Conservation (phyloP, 2,888 invertebrate species). For the Agriopis marginaria region DNA sequence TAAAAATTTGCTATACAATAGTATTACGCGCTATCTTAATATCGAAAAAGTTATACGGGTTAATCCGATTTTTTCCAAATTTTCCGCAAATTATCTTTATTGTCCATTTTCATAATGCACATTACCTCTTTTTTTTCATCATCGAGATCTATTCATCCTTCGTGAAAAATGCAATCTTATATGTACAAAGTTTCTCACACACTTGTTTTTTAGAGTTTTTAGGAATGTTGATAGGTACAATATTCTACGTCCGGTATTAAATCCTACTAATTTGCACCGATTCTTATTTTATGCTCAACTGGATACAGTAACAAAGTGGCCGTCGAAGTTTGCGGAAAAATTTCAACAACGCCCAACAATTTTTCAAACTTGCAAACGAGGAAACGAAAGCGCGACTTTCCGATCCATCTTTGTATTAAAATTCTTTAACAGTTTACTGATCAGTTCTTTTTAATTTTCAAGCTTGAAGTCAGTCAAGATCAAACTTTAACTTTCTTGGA, state of each 20-base stretch:
- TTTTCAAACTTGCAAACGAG: slow-evolving; percentile 33
- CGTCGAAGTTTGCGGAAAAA: slow-evolving; percentile 28
- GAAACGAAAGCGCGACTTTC: slow-evolving; percentile 23
- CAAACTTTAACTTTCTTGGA: slow-evolving; percentile 13
- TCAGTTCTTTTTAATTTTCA: slow-evolving; percentile 30
- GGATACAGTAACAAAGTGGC: slow-evolving; percentile 48
- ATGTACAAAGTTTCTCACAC: too few species aligned
- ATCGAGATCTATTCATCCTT: too few species aligned
- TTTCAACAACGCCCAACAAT: slow-evolving; percentile 26
- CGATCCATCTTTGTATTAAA: slow-evolving; percentile 33
- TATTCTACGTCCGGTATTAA: not conserved
- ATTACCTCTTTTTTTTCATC: too few species aligned
- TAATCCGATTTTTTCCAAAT: too few species aligned
- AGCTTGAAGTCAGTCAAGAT: slow-evolving; percentile 12
- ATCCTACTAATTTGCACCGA: slow-evolving; percentile 56
- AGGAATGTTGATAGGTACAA: not conserved
- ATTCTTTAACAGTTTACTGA: slow-evolving; percentile 34
- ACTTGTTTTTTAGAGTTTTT: not conserved
- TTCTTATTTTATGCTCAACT: slow-evolving; percentile 74
- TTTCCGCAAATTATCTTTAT: too few species aligned
- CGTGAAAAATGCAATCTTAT: too few species aligned
- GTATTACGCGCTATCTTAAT: too few species aligned
- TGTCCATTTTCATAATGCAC: too few species aligned
- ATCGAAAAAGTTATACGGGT: too few species aligned
- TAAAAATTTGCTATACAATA: too few species aligned